A percentile compares a stretch with the other conserved stretches of the same genome.
phyloP scores from a whole-genome alignment of 23 tunicate species.

The Clavelina lepadiformis region DNA sequence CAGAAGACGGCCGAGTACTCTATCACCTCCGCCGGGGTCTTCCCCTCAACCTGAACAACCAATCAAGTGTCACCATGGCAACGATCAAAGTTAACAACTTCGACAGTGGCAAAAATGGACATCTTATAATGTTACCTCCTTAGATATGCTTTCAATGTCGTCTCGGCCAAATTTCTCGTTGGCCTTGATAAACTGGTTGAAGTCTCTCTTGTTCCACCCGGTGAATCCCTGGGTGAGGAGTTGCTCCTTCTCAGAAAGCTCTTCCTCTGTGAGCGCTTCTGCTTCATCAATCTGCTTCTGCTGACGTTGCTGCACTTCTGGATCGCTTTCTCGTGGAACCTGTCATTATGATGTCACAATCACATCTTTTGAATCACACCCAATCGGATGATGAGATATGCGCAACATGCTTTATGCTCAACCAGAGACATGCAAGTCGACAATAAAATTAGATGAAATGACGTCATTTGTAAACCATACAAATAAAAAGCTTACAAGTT shows the following conservation, averaged over 20 bases:
- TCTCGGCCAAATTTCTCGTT: constrained; percentile 97
- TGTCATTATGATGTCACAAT: constrained; percentile 8
- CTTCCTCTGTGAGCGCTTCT: constrained; percentile 73
- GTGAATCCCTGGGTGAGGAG: constrained; percentile 88
- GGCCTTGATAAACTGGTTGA: constrained; percentile 91
- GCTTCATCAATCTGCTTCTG: constrained; percentile 87
- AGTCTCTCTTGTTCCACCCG: constrained; percentile 92
- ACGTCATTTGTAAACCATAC: too few relatives aligned
- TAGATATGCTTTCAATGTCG: constrained; percentile 93
- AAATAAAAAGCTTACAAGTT: too few relatives aligned
- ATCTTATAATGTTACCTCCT: constrained; percentile 45
- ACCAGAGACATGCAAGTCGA: too few relatives aligned
- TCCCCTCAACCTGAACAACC: constrained; percentile 89
- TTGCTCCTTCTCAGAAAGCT: constrained; percentile 74
- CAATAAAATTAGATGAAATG: too few relatives aligned
- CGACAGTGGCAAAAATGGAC: neutral
- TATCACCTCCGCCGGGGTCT: constrained; percentile 85
- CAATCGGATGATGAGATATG: too few relatives aligned
- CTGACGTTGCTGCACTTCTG: constrained; percentile 56
- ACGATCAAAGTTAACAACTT: neutral
- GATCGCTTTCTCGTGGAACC: constrained; percentile 62
- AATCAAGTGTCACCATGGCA: neutral
- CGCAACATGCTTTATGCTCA: too few relatives aligned
- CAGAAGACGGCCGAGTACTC: constrained; percentile 98
- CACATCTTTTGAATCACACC: too few relatives aligned